Conservation (phyloP, 2,797 vertebrate genomes). For the Karalla daura region DNA sequence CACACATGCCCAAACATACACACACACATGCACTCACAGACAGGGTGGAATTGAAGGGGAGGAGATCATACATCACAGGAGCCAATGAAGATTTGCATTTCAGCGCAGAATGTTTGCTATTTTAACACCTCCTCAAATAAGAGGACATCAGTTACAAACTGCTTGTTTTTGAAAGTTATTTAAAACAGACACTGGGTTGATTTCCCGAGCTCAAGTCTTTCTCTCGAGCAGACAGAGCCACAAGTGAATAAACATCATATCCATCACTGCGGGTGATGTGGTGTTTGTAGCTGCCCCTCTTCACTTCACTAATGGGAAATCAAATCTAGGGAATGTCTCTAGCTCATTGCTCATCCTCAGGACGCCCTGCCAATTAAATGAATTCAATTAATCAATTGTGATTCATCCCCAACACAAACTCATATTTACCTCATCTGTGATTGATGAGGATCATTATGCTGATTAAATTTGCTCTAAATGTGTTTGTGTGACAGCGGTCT, state of each 20-base stretch:
- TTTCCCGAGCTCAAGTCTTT: not conserved
- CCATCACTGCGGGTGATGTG: conserved; percentile 22
- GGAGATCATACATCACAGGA: conserved; percentile 29
- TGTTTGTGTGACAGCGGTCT: conserved; percentile 57
- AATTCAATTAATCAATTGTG: conserved; percentile 70
- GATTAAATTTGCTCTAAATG: conserved; percentile 69
- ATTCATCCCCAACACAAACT: conserved; percentile 67
- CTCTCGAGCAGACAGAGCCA: conserved; percentile 1
- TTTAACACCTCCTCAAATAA: conserved; percentile 20
- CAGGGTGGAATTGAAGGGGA: conserved; percentile 16
- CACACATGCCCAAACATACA: conserved; percentile 24
- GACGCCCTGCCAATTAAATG: conserved; percentile 67
- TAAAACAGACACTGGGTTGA: not conserved
- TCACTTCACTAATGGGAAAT: conserved; percentile 61
- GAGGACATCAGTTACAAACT: not conserved
- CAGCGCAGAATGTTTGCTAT: conserved; percentile 5
- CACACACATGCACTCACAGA: conserved; percentile 24
- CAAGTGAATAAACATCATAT: conserved; percentile 38
- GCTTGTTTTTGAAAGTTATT: not conserved
- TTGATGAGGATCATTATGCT: conserved; percentile 73
- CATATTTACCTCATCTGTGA: conserved; percentile 73
- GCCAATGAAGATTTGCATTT: conserved; percentile 36
- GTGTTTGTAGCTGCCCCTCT: conserved; percentile 34
- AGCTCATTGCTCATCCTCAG: conserved; percentile 69
- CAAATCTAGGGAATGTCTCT: conserved; percentile 56